phyloP scores from a whole-genome alignment of 1,140 invertebrate genomes.

The Tetramorium alpestre region DNA sequence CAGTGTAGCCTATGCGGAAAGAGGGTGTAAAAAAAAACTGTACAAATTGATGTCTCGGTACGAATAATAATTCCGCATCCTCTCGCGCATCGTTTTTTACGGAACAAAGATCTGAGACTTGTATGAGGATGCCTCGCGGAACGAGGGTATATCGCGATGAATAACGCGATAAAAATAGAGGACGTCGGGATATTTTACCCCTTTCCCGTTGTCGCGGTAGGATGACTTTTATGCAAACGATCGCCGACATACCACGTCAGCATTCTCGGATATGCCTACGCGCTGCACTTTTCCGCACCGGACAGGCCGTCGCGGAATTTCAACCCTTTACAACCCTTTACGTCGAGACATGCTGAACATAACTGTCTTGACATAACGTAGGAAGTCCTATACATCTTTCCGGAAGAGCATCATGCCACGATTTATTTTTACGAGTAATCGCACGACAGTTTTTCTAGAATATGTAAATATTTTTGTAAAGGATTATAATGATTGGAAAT shows the following conservation, averaged over 20 bases:
- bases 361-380: background rate
- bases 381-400: background rate
- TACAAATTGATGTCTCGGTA: background rate
- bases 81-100: constrained; percentile 42
- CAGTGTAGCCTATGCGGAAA: background rate
- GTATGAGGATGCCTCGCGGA: background rate
- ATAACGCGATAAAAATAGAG: constrained; percentile 68
- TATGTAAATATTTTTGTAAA: constrained; percentile 4
- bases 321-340: constrained; percentile 33
- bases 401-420: background rate
- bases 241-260: constrained; percentile 60
- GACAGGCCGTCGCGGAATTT: constrained; percentile 33
- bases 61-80: background rate
- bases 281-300: constrained; percentile 63
- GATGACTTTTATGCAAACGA: constrained; percentile 71
- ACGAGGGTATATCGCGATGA: constrained; percentile 50
- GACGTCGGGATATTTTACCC: constrained; percentile 29
- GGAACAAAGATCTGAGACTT: constrained; percentile 57
- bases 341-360: constrained; percentile 28
- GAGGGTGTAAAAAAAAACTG: background rate
- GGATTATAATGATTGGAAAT: background rate
- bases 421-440: constrained; percentile 30
- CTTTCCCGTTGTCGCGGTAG: constrained; percentile 35
- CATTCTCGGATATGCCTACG: constrained; percentile 47
- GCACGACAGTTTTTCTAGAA: background rate